Conservation (phyloP, 2,797 vertebrate genomes). For the Tympanoctomys barrerae region DNA sequence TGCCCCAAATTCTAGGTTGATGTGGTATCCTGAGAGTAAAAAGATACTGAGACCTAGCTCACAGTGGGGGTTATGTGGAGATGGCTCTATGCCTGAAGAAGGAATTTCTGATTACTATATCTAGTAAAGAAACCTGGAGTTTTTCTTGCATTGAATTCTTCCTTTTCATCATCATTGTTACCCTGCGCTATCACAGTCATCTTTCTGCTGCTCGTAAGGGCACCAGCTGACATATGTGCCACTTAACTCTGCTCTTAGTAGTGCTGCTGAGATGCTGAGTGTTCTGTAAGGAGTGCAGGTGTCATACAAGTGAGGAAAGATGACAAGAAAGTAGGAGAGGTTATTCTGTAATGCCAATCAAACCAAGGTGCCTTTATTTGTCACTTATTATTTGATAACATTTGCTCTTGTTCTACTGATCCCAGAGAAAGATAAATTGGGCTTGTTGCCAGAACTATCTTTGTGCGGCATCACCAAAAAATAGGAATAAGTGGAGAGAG, state of each 20-base stretch:
- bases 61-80: neutral
- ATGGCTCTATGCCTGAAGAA: neutral
- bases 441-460: slow-evolving; percentile 53
- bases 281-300: slow-evolving; percentile 60
- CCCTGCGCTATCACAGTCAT: neutral
- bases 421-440: slow-evolving; percentile 74
- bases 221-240: slow-evolving; percentile 6
- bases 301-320: slow-evolving; percentile 77
- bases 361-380: slow-evolving; percentile 71
- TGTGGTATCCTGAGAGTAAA: slow-evolving; percentile 23
- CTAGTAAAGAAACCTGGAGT: slow-evolving; percentile 3
- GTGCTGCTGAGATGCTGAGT: slow-evolving; percentile 25
- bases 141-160: slow-evolving; percentile 17
- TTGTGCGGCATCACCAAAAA: slow-evolving; percentile 52
- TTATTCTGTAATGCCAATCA: slow-evolving; percentile 76
- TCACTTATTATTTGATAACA: slow-evolving; percentile 80
- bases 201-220: slow-evolving; percentile 52
- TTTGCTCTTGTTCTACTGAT: slow-evolving; percentile 78
- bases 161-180: slow-evolving; percentile 8
- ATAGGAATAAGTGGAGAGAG: slow-evolving; percentile 45
- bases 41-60: neutral
- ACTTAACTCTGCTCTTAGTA: slow-evolving; percentile 42
- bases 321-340: slow-evolving; percentile 80
- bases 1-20: neutral
- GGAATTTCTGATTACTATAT: slow-evolving; percentile 33